Percentiles rank a stretch among this genome's conserved stretches.
Conservation (phyloP, 2,888 invertebrate genomes). For the Blastobasis lacticolella region DNA sequence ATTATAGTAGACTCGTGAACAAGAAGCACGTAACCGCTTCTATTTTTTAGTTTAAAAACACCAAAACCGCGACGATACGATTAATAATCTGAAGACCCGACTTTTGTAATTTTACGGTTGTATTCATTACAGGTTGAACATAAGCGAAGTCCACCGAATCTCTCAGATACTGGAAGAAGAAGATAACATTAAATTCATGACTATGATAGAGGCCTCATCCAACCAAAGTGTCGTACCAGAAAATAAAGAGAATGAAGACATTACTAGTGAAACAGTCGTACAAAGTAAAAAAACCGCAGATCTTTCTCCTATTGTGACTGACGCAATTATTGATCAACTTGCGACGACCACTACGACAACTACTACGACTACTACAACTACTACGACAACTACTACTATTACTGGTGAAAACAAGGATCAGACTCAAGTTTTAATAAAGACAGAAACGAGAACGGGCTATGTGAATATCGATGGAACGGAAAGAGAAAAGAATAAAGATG, state of each 20-base stretch:
- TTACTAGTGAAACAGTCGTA: background rate
- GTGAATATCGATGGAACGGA: conserved; percentile 64
- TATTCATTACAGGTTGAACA: conserved; percentile 51
- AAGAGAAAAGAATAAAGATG: conserved; percentile 50
- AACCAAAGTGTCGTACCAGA: conserved; percentile 22
- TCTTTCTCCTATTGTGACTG: background rate
- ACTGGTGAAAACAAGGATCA: conserved; percentile 24
- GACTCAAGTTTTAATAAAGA: conserved; percentile 53
- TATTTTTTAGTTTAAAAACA: too few relatives aligned
- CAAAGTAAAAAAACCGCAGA: too few relatives aligned
- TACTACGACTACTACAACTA: conserved; percentile 5
- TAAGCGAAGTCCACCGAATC: conserved; percentile 63
- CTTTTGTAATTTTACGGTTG: conserved; percentile 4
- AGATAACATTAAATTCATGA: conserved; percentile 61
- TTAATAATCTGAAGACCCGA: too few relatives aligned
- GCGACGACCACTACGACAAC: conserved; percentile 13
- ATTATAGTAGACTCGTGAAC: too few relatives aligned
- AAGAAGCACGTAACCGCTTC: too few relatives aligned
- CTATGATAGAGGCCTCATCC: conserved; percentile 45
- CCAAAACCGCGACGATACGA: too few relatives aligned
- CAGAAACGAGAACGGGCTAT: conserved; percentile 60
- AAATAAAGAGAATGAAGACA: background rate
- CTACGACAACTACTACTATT: conserved; percentile 11
- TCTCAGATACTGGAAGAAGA: conserved; percentile 67
- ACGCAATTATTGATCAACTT: background rate